Base-by-base conservation (phyloP, 2,797 vertebrate genomes). In the Mus spretus region DNA sequence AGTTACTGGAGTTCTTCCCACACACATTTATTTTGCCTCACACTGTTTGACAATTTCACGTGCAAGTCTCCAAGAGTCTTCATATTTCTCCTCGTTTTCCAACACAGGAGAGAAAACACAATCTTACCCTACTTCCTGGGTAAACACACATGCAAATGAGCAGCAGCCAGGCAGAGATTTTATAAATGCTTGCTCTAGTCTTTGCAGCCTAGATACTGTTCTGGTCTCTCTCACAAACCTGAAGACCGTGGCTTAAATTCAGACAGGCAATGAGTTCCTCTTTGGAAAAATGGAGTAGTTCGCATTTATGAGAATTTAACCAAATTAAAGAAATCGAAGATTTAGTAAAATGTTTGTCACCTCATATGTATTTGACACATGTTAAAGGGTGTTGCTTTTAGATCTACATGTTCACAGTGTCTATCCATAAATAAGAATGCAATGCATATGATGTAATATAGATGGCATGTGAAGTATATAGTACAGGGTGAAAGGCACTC, bases 1-100 rank as follows among this genome's bases (percentile, higher is more conserved):
- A 67, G 19, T 81, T 83, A 47, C 70, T 96, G 83, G 84, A 96
- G 34, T 87, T 91, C 80, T 87, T 84, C 90, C 70, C 84, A 91
- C 28, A 77, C 79, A 40, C 70, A 89, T 77, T 81, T 84, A 67
- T 84, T 93, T 95, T 91, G 65, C 44, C 59, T 65, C 53, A 91
- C 86, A 81, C 75, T 50, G 22, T 87, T 85, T 65, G 37, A 31
- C 80, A 87, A 65, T 26, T 57, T 74, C 75, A 79, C 72, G 40
- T 12, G 90, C 37, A 91, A 61, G 7, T 77, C 65, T 93, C 61
- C 55, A 61, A 67, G 44, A 83, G 3, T 37, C 44, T 81, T 81
- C n/a, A 19, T 67, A 55, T 90, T 89, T 92, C 79, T 82, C 55
- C 17, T 84, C 17, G 17, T 65, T 77, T 93, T 92, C 74, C 17